These are phyloP conservation scores for Turritopsis rubra DNA, from an alignment of 30 jellyfish, hydroid and myxozoan genomes.

Conservation along the genomic window DNA sequence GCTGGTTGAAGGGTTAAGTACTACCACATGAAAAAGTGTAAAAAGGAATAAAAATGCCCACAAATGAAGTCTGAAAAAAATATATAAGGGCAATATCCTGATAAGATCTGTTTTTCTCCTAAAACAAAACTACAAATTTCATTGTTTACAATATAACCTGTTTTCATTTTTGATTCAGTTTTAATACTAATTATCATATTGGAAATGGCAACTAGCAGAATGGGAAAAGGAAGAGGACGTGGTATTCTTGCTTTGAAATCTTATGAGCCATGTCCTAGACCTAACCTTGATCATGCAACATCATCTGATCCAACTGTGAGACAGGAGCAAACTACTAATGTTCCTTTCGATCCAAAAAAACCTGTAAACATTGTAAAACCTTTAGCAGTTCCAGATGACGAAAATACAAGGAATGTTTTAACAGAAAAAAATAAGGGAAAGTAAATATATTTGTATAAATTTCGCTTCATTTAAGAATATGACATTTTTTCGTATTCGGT, in stretches of 20 bases:
- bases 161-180: not conserved
- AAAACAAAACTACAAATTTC: too few species aligned
- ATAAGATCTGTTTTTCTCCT: too few species aligned
- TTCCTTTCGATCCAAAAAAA: not conserved
- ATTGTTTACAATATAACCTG: too few species aligned
- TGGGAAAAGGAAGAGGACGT: conserved; percentile 53
- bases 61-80: too few species aligned
- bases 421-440: not conserved
- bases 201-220: not conserved
- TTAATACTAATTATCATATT: not conserved
- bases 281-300: conserved; percentile 10
- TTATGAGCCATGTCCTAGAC: conserved; percentile 78
- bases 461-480: not conserved
- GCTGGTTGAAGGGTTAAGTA: too few species aligned
- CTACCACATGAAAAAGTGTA: too few species aligned
- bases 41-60: too few species aligned
- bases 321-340: not conserved
- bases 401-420: too few species aligned
- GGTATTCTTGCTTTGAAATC: conserved; percentile 65
- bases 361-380: conserved; percentile 23
- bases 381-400: not conserved
- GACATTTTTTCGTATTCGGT: not conserved
- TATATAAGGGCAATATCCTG: too few species aligned
- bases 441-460: not conserved
- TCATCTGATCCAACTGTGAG: not conserved